Evolutionary conservation across 2,113 vertebrate genomes (phyloP).

Genomic region (Siphamia tubifer): DNA sequence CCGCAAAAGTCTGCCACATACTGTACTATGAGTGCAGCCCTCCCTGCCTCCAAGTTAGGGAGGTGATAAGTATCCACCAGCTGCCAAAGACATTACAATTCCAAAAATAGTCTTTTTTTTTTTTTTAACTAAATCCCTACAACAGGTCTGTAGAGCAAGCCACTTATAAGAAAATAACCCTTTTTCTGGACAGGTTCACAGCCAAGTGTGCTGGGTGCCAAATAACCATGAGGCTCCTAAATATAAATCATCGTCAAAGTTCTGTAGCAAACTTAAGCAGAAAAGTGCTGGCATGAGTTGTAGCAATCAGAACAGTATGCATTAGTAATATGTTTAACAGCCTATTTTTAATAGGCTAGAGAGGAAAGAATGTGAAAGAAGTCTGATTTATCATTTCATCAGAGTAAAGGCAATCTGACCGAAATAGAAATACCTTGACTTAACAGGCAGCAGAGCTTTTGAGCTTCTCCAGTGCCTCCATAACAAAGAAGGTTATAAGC

Average conservation of each 20-base stretch:
- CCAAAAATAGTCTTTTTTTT: slow-evolving; percentile 68
- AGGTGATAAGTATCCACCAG: slow-evolving; percentile 55
- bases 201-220: slow-evolving; percentile 33
- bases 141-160: slow-evolving; percentile 34
- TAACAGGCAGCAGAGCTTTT: slow-evolving; percentile 40
- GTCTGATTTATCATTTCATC: slow-evolving; percentile 43
- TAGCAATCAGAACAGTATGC: slow-evolving; percentile 29
- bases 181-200: slow-evolving; percentile 20
- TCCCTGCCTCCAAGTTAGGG: slow-evolving; percentile 33
- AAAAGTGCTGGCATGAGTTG: slow-evolving; percentile 34
- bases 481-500: slow-evolving; percentile 46
- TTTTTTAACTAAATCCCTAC: slow-evolving; percentile 56
- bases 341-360: slow-evolving; percentile 31
- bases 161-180: slow-evolving; percentile 32
- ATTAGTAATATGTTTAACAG: slow-evolving; percentile 38
- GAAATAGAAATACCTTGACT: slow-evolving; percentile 58
- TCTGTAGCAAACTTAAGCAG: slow-evolving; percentile 16
- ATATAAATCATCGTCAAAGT: slow-evolving; percentile 42
- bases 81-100: slow-evolving; percentile 56
- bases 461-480: slow-evolving; percentile 42
- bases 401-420: slow-evolving; percentile 26
- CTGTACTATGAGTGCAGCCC: slow-evolving; percentile 29
- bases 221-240: slow-evolving; percentile 40
- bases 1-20: slow-evolving; percentile 52
- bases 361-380: slow-evolving; percentile 40